Evolutionary conservation across 2,888 invertebrate species (phyloP).

Genomic region (Nebria salina): DNA sequence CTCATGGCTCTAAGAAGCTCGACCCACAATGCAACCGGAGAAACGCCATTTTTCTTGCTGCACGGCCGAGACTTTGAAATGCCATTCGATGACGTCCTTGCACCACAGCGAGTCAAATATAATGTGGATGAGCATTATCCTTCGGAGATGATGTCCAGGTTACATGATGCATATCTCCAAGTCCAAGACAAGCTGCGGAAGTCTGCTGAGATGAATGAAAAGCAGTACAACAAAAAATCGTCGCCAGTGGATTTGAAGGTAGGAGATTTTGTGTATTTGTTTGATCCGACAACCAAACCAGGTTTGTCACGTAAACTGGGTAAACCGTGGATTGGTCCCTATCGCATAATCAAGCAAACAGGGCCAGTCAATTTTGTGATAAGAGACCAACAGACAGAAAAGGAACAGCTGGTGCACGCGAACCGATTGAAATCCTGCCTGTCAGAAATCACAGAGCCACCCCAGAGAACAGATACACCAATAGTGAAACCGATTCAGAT

Average conservation of each 20-base stretch:
- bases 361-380: background rate
- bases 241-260: constrained; percentile 9
- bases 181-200: constrained; percentile 3
- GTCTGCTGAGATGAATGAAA: background rate
- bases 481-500: background rate
- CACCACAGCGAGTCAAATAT: constrained; percentile 7
- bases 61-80: constrained; percentile 20
- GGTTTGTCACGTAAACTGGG: constrained; percentile 16
- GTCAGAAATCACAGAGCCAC: background rate
- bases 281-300: background rate
- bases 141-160: background rate
- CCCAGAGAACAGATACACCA: background rate
- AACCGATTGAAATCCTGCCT: constrained; percentile 13
- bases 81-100: constrained; percentile 19
- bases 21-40: background rate
- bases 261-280: constrained; percentile 11
- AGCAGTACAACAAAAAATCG: constrained; percentile 16
- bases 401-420: constrained; percentile 14
- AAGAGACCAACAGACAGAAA: constrained; percentile 4
- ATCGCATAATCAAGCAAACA: constrained; percentile 14
- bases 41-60: constrained; percentile 19
- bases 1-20: constrained; percentile 12
- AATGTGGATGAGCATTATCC: background rate
- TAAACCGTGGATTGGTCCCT: constrained; percentile 19
- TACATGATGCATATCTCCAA: background rate